Conservation (phyloP, 2,113 vertebrate species). For the Gavia stellata region DNA sequence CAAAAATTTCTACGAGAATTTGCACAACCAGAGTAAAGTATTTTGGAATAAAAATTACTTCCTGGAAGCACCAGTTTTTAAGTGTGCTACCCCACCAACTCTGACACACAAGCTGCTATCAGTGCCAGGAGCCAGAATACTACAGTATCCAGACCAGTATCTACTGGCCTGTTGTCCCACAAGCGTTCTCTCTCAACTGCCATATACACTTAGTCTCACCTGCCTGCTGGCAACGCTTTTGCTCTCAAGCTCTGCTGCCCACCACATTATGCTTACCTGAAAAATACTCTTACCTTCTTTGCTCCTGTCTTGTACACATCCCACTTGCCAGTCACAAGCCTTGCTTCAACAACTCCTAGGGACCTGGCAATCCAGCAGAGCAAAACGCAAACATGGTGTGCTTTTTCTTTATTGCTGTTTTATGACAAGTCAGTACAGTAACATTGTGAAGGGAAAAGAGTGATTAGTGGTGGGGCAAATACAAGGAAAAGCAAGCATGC, state of each 20-base stretch:
- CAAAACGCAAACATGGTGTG: fast-evolving
- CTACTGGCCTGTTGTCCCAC: no score
- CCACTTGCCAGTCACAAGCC: not conserved
- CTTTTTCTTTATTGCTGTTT: not conserved
- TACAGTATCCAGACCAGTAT: not conserved
- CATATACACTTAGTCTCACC: not conserved
- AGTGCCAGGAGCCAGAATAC: not conserved
- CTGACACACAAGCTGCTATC: not conserved
- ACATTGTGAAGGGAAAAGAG: not conserved
- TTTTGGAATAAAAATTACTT: not conserved
- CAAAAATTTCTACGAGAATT: not conserved
- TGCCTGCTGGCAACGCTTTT: not conserved
- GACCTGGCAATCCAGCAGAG: not conserved
- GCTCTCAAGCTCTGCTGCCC: not conserved
- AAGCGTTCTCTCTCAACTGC: not conserved
- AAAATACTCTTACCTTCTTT: not conserved
- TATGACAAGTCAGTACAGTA: not conserved
- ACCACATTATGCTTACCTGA: fast-evolving
- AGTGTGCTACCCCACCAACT: not conserved
- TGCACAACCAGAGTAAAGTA: not conserved
- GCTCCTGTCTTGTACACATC: not conserved
- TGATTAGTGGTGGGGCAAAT: not conserved
- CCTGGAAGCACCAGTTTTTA: not conserved
- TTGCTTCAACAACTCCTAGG: not conserved
- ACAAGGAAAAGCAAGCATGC: not conserved